Evolutionary conservation across 2,888 invertebrate genomes (phyloP).

Genomic region (Campoletis raptor): DNA sequence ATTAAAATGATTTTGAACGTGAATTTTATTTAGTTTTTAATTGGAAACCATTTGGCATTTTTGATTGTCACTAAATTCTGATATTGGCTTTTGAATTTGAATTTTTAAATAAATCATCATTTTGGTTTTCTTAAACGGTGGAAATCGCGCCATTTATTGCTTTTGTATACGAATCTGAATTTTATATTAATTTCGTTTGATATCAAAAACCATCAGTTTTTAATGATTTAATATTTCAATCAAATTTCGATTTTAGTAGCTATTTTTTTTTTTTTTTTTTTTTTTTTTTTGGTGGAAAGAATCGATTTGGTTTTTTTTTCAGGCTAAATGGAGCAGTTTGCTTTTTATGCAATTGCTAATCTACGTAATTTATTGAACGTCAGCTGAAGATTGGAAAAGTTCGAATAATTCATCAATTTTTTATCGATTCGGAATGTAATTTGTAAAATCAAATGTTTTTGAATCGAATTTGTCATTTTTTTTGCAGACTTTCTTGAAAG

Average conservation of each 20-base stretch:
- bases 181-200: conserved; percentile 23
- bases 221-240: neutral
- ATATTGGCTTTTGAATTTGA: neutral
- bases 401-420: conserved; percentile 4
- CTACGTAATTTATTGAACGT: conserved; percentile 53
- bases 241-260: neutral
- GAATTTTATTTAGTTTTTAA: neutral
- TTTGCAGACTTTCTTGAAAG: neutral
- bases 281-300: neutral
- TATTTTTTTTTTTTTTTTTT: neutral
- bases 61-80: neutral
- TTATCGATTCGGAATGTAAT: neutral
- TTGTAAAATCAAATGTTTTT: neutral
- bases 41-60: neutral
- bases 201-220: conserved; percentile 15
- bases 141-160: no score
- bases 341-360: conserved; percentile 15
- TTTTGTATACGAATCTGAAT: conserved; percentile 21
- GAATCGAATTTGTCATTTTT: no score
- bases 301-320: conserved; percentile 25
- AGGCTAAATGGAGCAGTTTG: neutral
- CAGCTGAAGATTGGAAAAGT: conserved; percentile 58
- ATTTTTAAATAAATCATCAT: neutral
- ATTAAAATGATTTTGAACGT: neutral
- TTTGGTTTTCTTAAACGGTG: neutral